These are phyloP conservation scores for Macrochelys suwanniensis DNA, from an alignment of 2,797 vertebrate species.

Conservation along the genomic window DNA sequence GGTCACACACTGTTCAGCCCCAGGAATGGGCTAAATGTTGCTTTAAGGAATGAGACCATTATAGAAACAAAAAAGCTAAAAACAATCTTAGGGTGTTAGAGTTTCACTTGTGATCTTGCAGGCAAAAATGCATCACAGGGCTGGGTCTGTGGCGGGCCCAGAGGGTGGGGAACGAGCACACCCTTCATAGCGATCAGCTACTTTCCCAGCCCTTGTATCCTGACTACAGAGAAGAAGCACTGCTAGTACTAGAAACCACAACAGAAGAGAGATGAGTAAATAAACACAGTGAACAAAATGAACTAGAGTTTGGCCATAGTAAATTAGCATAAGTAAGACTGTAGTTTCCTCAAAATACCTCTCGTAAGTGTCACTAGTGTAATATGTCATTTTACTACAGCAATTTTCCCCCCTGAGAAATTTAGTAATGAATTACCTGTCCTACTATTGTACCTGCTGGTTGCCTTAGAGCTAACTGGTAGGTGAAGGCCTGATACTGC, in stretches of 20 bases:
- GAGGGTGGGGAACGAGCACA: neutral
- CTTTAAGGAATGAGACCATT: conserved; percentile 50
- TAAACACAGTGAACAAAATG: neutral
- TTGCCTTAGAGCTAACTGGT: neutral
- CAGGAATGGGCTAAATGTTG: conserved; percentile 61
- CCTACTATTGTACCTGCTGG: neutral
- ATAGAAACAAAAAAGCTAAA: neutral
- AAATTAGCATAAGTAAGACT: neutral
- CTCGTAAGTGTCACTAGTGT: neutral
- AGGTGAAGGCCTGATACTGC: neutral
- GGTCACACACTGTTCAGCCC: conserved; percentile 44
- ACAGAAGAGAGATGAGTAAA: neutral
- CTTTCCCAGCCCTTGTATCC: neutral
- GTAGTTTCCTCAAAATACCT: neutral
- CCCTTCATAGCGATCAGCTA: neutral
- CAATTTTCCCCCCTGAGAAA: neutral
- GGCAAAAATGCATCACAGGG: neutral
- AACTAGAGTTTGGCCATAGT: neutral
- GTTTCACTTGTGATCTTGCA: neutral
- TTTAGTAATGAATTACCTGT: neutral
- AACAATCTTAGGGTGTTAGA: neutral
- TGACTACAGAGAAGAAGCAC: neutral
- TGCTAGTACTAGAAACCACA: neutral
- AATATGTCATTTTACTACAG: neutral
- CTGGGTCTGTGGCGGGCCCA: neutral